Evolutionary conservation across 2,113 vertebrate genomes (phyloP).

Genomic region (Spizaetus ornatus): DNA sequence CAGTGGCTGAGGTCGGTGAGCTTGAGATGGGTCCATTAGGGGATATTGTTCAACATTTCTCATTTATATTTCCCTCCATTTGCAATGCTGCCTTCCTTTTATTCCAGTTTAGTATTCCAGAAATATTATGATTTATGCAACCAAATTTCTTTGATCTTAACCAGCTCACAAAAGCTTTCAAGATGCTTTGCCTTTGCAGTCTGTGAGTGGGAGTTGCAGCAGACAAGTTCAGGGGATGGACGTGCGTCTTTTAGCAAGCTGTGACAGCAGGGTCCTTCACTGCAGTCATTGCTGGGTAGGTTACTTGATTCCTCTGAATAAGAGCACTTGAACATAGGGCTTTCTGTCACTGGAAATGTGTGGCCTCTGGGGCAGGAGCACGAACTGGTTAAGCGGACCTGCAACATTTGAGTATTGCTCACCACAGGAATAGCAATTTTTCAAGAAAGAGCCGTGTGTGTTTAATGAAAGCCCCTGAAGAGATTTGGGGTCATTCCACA

Average conservation of each 20-base stretch:
- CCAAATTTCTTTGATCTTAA: constrained; percentile 7
- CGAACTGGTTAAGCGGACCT: not conserved
- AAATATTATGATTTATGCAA: not conserved
- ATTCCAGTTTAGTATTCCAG: not conserved
- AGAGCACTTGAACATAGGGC: not conserved
- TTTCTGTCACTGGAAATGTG: not conserved
- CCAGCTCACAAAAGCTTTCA: constrained; percentile 21
- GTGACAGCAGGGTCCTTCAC: not conserved
- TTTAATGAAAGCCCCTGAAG: not conserved
- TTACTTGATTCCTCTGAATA: not conserved
- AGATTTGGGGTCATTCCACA: not conserved
- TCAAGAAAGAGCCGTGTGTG: not conserved
- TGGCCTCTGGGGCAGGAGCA: fast-evolving
- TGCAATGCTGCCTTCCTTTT: not conserved
- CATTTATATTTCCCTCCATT: not conserved
- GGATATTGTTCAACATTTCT: not conserved
- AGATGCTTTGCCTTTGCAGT: not conserved
- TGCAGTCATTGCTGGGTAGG: not conserved
- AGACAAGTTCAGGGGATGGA: not conserved
- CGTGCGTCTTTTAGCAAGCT: not conserved
- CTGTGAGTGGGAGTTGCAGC: not conserved
- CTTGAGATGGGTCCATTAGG: not conserved
- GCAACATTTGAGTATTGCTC: not conserved
- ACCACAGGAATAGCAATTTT: not conserved
- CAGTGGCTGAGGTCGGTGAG: fast-evolving